phyloP scores from a whole-genome alignment of 2,113 vertebrate genomes.

The Zosterops hypoxanthus region DNA sequence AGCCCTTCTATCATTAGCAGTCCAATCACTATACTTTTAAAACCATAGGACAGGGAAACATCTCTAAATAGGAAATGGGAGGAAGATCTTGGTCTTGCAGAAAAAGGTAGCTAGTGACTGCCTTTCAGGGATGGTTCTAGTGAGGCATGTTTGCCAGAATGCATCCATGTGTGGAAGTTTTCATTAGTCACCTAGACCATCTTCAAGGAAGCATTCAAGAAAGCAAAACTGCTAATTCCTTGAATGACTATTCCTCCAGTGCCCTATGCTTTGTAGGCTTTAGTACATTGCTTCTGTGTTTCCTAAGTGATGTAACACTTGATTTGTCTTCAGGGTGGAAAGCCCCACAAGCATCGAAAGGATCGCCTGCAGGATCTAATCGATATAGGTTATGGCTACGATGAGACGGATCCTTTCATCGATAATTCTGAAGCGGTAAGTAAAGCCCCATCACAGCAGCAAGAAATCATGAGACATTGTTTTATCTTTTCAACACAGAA shows the following conservation, averaged over 20 bases:
- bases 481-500: neutral
- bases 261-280: neutral
- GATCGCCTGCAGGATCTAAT: constrained; percentile 98
- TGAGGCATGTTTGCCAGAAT: neutral
- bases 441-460: constrained; percentile 31
- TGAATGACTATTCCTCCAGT: neutral
- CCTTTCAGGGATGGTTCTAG: neutral
- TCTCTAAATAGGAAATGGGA: neutral
- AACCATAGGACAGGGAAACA: neutral
- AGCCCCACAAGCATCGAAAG: constrained; percentile 88
- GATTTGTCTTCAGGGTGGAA: constrained; percentile 78
- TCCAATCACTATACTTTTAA: neutral
- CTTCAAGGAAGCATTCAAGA: neutral
- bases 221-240: neutral
- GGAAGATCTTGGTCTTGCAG: neutral
- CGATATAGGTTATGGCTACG: constrained; percentile 97
- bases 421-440: constrained; percentile 99
- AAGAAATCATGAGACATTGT: neutral
- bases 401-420: constrained; percentile 97
- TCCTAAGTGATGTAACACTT: neutral
- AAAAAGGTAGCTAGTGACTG: neutral
- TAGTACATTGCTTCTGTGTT: rapidly evolving
- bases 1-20: neutral
- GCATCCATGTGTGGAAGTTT: neutral
- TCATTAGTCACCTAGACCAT: neutral